Conservation (phyloP, 2,113 vertebrate genomes). For the Microtus ochrogaster region DNA sequence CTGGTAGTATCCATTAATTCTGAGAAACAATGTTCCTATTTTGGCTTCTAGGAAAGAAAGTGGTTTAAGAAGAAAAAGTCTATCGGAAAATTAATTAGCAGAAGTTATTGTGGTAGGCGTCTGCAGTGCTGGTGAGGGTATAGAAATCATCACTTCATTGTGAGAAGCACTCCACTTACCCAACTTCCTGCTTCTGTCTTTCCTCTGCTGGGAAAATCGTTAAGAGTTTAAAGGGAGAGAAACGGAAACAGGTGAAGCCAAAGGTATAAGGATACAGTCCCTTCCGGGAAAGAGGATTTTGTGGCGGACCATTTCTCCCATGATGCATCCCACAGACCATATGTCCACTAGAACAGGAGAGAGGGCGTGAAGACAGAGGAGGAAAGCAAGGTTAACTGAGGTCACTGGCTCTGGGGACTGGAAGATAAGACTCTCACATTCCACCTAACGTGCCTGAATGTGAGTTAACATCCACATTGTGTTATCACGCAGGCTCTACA, state of each 20-base stretch:
- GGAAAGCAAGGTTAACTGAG: slow-evolving; percentile 90
- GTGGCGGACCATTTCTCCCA: slow-evolving; percentile 99
- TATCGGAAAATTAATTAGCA: slow-evolving; percentile 61
- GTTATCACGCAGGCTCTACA: slow-evolving; percentile 23
- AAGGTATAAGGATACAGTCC: slow-evolving; percentile 98
- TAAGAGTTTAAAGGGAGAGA: slow-evolving; percentile 77
- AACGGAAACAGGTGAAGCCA: slow-evolving; percentile 85
- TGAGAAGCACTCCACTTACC: slow-evolving; percentile 75
- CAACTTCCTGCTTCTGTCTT: slow-evolving; percentile 87
- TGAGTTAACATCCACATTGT: slow-evolving; percentile 23
- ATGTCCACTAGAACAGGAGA: slow-evolving; percentile 97
- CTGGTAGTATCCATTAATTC: slow-evolving; percentile 24
- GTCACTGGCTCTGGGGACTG: slow-evolving; percentile 86
- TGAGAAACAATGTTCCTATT: neutral
- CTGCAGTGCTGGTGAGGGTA: slow-evolving; percentile 61
- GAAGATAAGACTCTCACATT: slow-evolving; percentile 83
- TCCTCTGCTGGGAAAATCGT: slow-evolving; percentile 80
- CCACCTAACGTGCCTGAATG: slow-evolving; percentile 58
- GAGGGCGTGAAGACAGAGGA: slow-evolving; percentile 86
- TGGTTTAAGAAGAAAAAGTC: slow-evolving; percentile 52
- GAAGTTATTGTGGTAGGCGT: slow-evolving; percentile 67
- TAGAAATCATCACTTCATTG: slow-evolving; percentile 33
- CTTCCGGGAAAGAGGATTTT: slow-evolving; percentile 99
- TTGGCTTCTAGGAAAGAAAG: slow-evolving; percentile 40
- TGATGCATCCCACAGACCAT: slow-evolving; percentile 99